Evolutionary conservation across 2,888 invertebrate genomes (phyloP).

Genomic region (Rutpela maculata): DNA sequence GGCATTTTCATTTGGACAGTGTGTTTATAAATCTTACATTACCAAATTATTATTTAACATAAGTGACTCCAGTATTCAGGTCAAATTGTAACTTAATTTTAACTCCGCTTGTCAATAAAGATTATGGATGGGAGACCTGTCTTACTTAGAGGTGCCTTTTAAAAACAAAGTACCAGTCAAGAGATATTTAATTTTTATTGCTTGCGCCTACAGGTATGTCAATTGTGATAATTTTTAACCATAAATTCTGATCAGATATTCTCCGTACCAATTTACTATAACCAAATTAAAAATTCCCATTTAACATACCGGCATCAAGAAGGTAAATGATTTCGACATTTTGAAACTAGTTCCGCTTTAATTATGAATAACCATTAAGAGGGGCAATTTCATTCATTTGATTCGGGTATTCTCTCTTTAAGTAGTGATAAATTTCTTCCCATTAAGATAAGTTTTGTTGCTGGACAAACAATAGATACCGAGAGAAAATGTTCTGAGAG

Average conservation of each 20-base stretch:
- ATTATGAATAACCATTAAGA: slow-evolving; percentile 31
- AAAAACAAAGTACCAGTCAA: slow-evolving; percentile 30
- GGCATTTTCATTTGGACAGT: background rate
- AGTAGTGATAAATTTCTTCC: slow-evolving; percentile 10
- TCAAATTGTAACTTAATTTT: slow-evolving; percentile 38
- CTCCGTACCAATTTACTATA: slow-evolving; percentile 49
- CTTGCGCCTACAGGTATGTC: slow-evolving; percentile 47
- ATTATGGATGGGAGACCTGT: slow-evolving; percentile 39
- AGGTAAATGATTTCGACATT: slow-evolving; percentile 46
- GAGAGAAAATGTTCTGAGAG: slow-evolving; percentile 5
- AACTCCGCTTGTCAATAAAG: slow-evolving; percentile 40
- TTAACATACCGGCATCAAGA: slow-evolving; percentile 41
- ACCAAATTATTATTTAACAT: background rate
- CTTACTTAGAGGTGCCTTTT: slow-evolving; percentile 37
- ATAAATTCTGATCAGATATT: slow-evolving; percentile 50
- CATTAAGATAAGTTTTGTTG: slow-evolving; percentile 28
- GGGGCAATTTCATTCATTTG: slow-evolving; percentile 24
- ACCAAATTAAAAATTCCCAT: slow-evolving; percentile 50
- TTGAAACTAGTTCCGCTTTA: slow-evolving; percentile 49
- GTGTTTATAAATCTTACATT: background rate
- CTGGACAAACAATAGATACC: slow-evolving; percentile 8
- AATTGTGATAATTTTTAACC: slow-evolving; percentile 47
- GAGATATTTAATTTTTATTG: slow-evolving; percentile 43
- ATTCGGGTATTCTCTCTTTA: slow-evolving; percentile 20
- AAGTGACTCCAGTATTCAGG: slow-evolving; percentile 22